phyloP scores from a whole-genome alignment of 2,888 invertebrate genomes.

The Emmelina monodactyla region DNA sequence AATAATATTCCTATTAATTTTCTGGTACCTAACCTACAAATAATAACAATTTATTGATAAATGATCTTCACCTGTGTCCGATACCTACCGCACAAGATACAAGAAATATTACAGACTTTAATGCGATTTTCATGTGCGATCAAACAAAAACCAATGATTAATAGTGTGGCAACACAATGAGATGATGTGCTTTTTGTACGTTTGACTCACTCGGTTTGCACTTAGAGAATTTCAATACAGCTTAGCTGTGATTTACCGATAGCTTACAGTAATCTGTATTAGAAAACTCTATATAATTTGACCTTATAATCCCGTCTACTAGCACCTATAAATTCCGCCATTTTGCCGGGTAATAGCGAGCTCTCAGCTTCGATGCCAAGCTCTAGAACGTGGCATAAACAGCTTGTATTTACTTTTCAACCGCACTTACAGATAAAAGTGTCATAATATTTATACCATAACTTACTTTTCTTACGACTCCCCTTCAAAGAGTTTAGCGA shows the following conservation, averaged over 20 bases:
- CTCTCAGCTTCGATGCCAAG: not conserved
- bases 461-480: constrained; percentile 57
- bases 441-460: constrained; percentile 64
- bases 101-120: constrained; percentile 27
- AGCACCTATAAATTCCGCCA: constrained; percentile 27
- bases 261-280: too few species aligned
- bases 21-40: not conserved
- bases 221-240: too few species aligned
- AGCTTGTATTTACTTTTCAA: constrained; percentile 52
- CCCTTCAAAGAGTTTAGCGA: constrained; percentile 48
- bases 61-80: too few species aligned
- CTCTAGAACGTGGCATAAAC: constrained; percentile 18
- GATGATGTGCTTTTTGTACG: too few species aligned
- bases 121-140: constrained; percentile 48
- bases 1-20: not conserved
- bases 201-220: too few species aligned
- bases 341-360: constrained; percentile 11
- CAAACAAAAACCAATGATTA: constrained; percentile 39
- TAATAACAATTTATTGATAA: not conserved
- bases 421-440: constrained; percentile 54
- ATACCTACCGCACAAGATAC: too few species aligned
- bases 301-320: constrained; percentile 30
- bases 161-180: too few species aligned
- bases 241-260: too few species aligned
- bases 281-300: constrained; percentile 22